Evolutionary conservation across 2,113 vertebrate species (phyloP).

Genomic region (Scalopus aquaticus): DNA sequence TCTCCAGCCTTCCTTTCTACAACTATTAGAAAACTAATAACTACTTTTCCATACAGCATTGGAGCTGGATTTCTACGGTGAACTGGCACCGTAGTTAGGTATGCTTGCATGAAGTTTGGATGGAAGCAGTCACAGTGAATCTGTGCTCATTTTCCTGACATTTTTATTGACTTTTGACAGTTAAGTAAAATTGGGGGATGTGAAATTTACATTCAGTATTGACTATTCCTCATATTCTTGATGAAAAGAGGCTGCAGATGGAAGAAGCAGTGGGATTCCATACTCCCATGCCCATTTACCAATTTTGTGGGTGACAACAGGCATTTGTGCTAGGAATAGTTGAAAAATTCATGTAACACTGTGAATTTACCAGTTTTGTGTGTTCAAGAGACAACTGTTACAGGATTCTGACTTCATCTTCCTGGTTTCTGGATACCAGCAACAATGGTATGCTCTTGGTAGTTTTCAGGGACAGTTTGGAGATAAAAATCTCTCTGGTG

Average conservation of each 20-base stretch:
- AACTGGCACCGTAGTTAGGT: not conserved
- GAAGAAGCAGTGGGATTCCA: not conserved
- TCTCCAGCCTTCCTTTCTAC: not conserved
- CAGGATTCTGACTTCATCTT: not conserved
- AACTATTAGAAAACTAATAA: not conserved
- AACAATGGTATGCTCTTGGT: not conserved
- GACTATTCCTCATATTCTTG: not conserved
- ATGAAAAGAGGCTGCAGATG: not conserved
- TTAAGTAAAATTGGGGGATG: not conserved
- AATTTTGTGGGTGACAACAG: not conserved
- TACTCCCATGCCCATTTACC: not conserved
- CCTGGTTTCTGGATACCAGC: not conserved
- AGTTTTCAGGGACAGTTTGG: not conserved
- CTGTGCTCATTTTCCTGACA: not conserved
- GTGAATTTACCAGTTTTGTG: not conserved
- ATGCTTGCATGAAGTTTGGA: not conserved
- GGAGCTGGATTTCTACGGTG: not conserved
- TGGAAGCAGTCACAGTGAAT: not conserved
- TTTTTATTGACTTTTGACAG: not conserved
- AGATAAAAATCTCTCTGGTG: not conserved
- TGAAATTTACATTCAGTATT: not conserved
- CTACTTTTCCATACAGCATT: not conserved
- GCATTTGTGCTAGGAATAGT: not conserved
- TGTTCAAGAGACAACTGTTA: not conserved
- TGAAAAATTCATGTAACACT: not conserved